A percentile compares a stretch with the other conserved stretches of the same genome.
Conservation (phyloP, 2,888 invertebrate genomes). For the Pinctada fucata region DNA sequence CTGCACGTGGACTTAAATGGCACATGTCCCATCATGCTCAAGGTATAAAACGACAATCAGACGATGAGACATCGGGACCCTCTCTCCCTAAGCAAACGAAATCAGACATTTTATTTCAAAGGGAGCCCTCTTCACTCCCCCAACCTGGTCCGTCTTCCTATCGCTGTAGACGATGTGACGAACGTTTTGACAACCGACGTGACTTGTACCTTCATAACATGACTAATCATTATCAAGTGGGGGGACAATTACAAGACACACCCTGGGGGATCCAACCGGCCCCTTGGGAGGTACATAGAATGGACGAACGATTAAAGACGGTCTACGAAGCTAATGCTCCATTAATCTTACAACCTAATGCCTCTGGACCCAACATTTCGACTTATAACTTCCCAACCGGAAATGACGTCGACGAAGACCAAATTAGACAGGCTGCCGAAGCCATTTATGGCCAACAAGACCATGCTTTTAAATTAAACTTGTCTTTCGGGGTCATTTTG, state of each 20-base stretch:
- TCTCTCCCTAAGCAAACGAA: too few species aligned
- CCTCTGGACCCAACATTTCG: background rate
- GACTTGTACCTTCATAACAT: background rate
- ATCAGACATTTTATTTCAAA: too few species aligned
- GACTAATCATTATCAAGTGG: conserved; percentile 8
- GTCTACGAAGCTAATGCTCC: conserved; percentile 15
- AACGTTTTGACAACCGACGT: background rate
- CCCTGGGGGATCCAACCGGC: background rate
- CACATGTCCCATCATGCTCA: too few species aligned
- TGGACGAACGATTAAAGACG: background rate
- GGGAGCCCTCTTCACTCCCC: too few species aligned
- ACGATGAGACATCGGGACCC: too few species aligned
- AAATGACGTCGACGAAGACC: conserved; percentile 4
- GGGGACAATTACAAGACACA: too few species aligned
- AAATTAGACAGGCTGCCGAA: background rate
- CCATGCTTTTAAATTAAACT: background rate
- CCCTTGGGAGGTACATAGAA: conserved; percentile 1
- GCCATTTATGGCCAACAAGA: background rate
- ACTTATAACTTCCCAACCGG: conserved; percentile 5
- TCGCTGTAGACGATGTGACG: too few species aligned
- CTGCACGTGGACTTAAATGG: too few species aligned
- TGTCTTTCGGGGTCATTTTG: conserved; percentile 2
- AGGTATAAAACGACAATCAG: too few species aligned
- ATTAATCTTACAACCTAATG: background rate
- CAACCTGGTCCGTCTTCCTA: too few species aligned